These are phyloP conservation scores for Dione juno DNA, from an alignment of 2,888 invertebrate genomes.

Conservation along the genomic window DNA sequence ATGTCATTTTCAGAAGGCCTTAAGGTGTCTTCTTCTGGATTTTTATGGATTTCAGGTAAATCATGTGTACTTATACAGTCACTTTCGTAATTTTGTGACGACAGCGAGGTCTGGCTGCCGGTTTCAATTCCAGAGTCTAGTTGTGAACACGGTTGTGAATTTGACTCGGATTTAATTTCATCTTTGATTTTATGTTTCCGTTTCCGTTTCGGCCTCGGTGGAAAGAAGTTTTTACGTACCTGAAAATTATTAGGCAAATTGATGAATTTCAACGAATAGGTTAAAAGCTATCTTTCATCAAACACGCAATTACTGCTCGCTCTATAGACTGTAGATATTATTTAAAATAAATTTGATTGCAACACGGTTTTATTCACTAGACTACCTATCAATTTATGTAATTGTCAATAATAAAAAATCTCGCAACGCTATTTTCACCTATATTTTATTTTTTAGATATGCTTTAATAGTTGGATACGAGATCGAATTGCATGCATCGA, in stretches of 20 bases:
- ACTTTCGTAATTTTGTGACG: constrained; percentile 7
- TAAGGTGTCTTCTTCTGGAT: constrained; percentile 57
- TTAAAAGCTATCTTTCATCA: too few species aligned
- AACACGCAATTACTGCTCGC: too few species aligned
- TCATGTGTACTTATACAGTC: neutral
- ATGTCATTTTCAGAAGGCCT: constrained; percentile 13
- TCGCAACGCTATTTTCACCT: neutral
- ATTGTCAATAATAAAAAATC: too few species aligned
- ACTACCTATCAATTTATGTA: too few species aligned
- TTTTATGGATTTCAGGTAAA: constrained; percentile 46
- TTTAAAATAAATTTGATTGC: too few species aligned
- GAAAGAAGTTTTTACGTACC: constrained; percentile 87
- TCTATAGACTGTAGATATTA: too few species aligned
- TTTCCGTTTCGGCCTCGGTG: constrained; percentile 85
- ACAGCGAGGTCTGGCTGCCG: constrained; percentile 23
- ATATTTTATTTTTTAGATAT: too few species aligned
- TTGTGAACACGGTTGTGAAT: constrained; percentile 55
- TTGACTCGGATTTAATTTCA: constrained; percentile 45
- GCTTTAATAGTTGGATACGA: too few species aligned
- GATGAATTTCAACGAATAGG: neutral
- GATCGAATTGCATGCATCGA: too few species aligned
- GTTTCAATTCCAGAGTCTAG: constrained; percentile 65
- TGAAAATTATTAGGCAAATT: constrained; percentile 60
- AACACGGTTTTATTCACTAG: too few species aligned
- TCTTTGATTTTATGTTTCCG: constrained; percentile 63